A percentile compares a stretch with the other conserved stretches of the same genome.
phyloP scores from a whole-genome alignment of 2,113 vertebrate species.

The Acrocephalus arundinaceus region DNA sequence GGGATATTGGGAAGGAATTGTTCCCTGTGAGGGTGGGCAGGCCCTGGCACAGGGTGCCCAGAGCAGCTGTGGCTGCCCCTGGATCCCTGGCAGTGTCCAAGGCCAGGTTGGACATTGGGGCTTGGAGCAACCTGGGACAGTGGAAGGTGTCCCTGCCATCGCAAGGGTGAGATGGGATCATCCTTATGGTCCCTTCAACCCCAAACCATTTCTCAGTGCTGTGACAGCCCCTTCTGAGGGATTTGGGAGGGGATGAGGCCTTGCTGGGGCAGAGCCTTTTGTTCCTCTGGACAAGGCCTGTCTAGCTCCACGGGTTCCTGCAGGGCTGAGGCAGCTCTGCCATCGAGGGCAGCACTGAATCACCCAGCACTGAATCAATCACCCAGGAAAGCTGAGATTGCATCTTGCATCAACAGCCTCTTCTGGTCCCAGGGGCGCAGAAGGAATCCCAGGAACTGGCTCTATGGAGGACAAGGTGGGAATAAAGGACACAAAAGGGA shows the following conservation, averaged over 20 bases:
- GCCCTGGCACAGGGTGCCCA: neutral
- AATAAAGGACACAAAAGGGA: neutral
- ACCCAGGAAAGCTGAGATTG: neutral
- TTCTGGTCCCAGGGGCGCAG: neutral
- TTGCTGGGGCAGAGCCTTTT: neutral
- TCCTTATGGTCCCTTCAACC: no score
- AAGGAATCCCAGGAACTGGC: neutral
- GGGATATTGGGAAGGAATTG: neutral
- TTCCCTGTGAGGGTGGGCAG: neutral
- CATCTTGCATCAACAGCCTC: neutral
- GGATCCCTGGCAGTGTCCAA: neutral
- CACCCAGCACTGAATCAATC: no score
- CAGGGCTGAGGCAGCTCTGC: neutral
- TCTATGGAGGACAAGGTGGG: neutral
- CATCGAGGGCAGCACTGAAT: rapidly evolving
- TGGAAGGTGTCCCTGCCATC: neutral
- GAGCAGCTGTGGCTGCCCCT: neutral
- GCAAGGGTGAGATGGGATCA: neutral
- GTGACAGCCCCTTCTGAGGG: neutral
- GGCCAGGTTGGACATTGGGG: neutral
- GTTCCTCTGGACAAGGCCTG: neutral
- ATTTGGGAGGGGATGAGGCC: neutral
- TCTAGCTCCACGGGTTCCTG: neutral
- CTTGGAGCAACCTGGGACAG: neutral
- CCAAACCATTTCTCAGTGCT: neutral